Base-by-base conservation (phyloP, 1,140 invertebrate genomes). In the Aphelenchoides besseyi region DNA sequence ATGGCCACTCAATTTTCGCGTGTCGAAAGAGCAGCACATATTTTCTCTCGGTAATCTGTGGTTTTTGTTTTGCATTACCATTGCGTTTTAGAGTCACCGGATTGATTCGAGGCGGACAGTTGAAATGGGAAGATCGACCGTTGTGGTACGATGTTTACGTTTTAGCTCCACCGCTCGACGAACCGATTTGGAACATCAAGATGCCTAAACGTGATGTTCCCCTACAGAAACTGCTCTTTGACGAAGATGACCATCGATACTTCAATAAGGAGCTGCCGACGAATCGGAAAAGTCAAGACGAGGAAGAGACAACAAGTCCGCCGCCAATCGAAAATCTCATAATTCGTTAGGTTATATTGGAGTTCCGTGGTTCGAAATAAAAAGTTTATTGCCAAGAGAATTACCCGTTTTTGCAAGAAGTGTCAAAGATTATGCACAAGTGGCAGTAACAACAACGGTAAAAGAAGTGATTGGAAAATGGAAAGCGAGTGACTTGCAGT, bases 91-190 rank as follows among this genome's bases (percentile, higher is more conserved):
- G 73, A 61, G 85, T 91, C 1, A 88, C 88, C 74, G 91, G 91
- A 55, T 85, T 96, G 26, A 76, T 95, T 1, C 87, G 88, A 73
- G 88, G 90, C 26, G 90, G 90, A 54, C 91, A 90, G 3, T 86
- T 94, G 80, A 90, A 89, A 82, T 85, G 89, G 29, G 89, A 91
- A 79, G 91, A 94, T 76, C 87, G 89, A 72, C 93, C 93, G 3
- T 57, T 95, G 26, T 95, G 93, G 93, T 93, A 90, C 84, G 91
- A 92, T 85, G 85, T 95, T n/a, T 94, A 94, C 81, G 88, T 90
- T 86, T 88, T 90, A n/a, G 93, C 93, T 87, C 93, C 92, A 9
- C 93, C 94, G 1, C 89, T 89, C 75, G 84, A 89, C 48, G 90
- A 92, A 80, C 93, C 93, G 3, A 85, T 85, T 33, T 92, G 87